Evolutionary conservation across 2,797 vertebrate species (phyloP).

Genomic region (Sternarchorhynchus goeldii): DNA sequence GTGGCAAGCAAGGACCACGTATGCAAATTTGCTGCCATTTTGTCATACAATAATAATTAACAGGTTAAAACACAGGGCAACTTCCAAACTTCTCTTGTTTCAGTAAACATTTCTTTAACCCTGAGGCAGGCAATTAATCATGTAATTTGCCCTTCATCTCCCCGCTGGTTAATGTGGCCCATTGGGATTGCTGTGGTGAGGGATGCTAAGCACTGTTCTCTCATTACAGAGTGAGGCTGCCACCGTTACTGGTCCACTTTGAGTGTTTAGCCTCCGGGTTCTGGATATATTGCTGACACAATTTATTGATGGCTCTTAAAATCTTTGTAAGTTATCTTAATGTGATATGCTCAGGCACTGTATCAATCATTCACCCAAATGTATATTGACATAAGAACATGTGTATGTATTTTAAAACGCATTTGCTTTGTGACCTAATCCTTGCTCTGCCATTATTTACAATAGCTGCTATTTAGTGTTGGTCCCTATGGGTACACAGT

Average conservation of each 20-base stretch:
- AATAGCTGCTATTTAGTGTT: not conserved
- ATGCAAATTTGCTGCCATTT: conserved; percentile 22
- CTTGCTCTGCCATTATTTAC: not conserved
- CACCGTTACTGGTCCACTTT: conserved; percentile 19
- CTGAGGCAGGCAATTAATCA: conserved; percentile 55
- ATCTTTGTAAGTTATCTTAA: conserved; percentile 3
- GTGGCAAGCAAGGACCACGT: not conserved
- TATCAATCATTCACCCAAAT: no score
- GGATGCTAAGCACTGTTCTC: conserved; percentile 19
- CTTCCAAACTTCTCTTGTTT: conserved; percentile 41
- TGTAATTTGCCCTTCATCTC: conserved; percentile 46
- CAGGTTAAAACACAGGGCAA: conserved; percentile 40
- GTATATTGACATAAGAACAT: not conserved
- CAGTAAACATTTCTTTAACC: conserved; percentile 56
- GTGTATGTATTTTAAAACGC: conserved; percentile 1
- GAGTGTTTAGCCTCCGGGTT: conserved; percentile 11
- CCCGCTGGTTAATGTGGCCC: conserved; percentile 45
- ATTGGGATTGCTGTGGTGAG: conserved; percentile 29
- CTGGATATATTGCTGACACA: not conserved
- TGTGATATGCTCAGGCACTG: not conserved
- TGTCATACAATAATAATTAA: conserved; percentile 44
- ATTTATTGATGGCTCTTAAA: conserved; percentile 2
- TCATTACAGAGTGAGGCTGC: conserved; percentile 25
- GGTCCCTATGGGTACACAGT: not conserved
- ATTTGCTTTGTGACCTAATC: not conserved